Evolutionary conservation across 2,888 invertebrate genomes (phyloP).

Genomic region (Caradrina clavipalpis): DNA sequence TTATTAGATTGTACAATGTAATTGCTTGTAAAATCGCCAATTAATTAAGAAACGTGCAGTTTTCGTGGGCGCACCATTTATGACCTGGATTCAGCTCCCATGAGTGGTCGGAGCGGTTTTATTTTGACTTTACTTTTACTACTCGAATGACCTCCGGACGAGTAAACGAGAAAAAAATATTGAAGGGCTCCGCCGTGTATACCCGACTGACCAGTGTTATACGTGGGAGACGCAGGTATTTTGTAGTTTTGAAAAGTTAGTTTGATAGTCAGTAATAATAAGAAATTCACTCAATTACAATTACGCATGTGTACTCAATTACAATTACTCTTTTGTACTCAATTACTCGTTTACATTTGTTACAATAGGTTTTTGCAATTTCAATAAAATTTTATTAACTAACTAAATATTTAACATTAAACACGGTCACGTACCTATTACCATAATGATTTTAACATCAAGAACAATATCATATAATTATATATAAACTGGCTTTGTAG

Average conservation of each 20-base stretch:
- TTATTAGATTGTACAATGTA: background rate
- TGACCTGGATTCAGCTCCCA: slow-evolving; percentile 85
- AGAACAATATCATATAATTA: too few relatives aligned
- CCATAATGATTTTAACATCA: too few relatives aligned
- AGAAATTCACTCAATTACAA: too few relatives aligned
- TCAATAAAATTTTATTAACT: background rate
- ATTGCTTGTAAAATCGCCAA: slow-evolving; percentile 29
- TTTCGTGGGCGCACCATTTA: slow-evolving; percentile 76
- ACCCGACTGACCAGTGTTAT: slow-evolving; percentile 69
- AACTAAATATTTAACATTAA: too few relatives aligned
- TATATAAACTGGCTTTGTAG: too few relatives aligned
- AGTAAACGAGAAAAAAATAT: slow-evolving; percentile 76
- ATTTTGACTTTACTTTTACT: slow-evolving; percentile 84
- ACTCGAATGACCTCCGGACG: slow-evolving; percentile 83
- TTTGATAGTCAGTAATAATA: too few relatives aligned
- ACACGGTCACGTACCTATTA: too few relatives aligned
- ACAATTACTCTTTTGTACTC: too few relatives aligned
- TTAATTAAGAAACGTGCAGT: slow-evolving; percentile 58
- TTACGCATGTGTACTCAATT: too few relatives aligned
- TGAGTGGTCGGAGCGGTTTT: slow-evolving; percentile 74
- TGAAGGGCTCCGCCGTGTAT: slow-evolving; percentile 71
- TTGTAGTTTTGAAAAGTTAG: background rate
- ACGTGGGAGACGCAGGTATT: slow-evolving; percentile 22
- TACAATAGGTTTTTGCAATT: background rate
- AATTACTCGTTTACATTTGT: too few relatives aligned